Percentiles rank a stretch among this genome's conserved stretches.
Conservation (phyloP, 2,888 invertebrate species). For the Unio pictorum region DNA sequence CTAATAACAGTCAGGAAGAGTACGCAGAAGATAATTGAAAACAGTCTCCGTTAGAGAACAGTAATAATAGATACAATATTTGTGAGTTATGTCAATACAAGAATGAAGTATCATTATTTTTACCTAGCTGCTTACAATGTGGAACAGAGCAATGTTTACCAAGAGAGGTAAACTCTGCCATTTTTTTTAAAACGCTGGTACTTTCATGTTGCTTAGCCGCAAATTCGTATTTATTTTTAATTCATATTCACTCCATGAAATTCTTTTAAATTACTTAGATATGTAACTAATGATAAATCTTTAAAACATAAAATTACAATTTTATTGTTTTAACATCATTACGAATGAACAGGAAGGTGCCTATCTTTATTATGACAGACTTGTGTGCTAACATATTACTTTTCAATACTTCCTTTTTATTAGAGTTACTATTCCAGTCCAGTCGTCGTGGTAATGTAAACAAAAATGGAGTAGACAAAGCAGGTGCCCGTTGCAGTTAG, state of each 20-base stretch:
- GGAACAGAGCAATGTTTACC: slow-evolving; percentile 56
- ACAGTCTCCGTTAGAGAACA: no score
- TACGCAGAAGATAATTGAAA: no score
- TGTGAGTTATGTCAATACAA: no score
- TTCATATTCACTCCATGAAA: no score
- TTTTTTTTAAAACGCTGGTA: slow-evolving; percentile 9
- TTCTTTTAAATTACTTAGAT: no score
- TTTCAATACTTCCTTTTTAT: no score
- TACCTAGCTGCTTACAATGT: slow-evolving; percentile 55
- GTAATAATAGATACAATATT: no score
- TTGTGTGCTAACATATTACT: no score
- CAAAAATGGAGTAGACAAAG: neutral
- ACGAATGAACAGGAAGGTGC: neutral
- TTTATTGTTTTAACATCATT: slow-evolving; percentile 14
- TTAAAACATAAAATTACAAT: slow-evolving; percentile 9
- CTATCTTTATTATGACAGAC: no score
- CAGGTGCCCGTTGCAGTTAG: slow-evolving; percentile 25
- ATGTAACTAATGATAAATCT: no score
- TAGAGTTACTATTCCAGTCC: neutral
- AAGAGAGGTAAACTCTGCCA: slow-evolving; percentile 59
- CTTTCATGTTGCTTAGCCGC: slow-evolving; percentile 5
- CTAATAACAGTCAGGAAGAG: no score
- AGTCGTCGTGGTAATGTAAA: neutral
- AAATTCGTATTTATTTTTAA: neutral
- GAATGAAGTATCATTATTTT: neutral